Evolutionary conservation across 37 sponge, comb jelly and placozoan genomes (phyloP).

Genomic region (Oscarella lobularis): DNA sequence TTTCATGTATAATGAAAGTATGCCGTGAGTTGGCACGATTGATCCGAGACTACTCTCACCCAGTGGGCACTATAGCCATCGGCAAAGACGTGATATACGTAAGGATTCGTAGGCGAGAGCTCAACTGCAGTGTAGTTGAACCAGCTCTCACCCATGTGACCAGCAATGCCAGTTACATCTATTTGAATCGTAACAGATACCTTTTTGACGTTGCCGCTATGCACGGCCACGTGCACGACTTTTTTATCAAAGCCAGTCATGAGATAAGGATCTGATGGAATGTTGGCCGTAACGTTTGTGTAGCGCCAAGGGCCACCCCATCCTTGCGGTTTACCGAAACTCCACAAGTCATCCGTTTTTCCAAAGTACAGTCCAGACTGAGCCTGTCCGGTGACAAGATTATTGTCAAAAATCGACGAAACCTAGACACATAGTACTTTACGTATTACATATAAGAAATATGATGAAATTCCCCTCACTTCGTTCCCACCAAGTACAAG

Average conservation of each 20-base stretch:
- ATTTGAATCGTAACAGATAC: background rate
- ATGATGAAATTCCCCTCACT: background rate
- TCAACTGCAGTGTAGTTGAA: background rate
- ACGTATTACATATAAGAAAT: background rate
- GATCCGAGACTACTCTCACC: background rate
- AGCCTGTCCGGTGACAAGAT: conserved; percentile 6
- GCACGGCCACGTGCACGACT: background rate
- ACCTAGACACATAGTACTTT: background rate
- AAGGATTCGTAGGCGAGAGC: background rate
- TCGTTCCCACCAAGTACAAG: conserved; percentile 8
- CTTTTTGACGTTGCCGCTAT: background rate
- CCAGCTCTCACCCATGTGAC: background rate
- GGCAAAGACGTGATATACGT: background rate
- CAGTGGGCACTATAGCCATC: conserved; percentile 8
- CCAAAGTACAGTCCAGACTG: conserved; percentile 9
- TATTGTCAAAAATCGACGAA: conserved; percentile 10
- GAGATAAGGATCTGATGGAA: background rate
- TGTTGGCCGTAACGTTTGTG: background rate
- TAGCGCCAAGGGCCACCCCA: conserved; percentile 4
- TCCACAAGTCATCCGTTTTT: conserved; percentile 9
- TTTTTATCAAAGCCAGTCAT: conserved; percentile 11
- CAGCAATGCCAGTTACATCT: background rate
- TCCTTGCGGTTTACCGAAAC: conserved; percentile 8
- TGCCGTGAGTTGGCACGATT: background rate
- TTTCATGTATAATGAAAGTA: conserved; percentile 2